Percentiles rank a stretch among this genome's conserved stretches.
Evolutionary conservation across 2,888 invertebrate genomes (phyloP).

Genomic region (Phrixothrix hirtus): DNA sequence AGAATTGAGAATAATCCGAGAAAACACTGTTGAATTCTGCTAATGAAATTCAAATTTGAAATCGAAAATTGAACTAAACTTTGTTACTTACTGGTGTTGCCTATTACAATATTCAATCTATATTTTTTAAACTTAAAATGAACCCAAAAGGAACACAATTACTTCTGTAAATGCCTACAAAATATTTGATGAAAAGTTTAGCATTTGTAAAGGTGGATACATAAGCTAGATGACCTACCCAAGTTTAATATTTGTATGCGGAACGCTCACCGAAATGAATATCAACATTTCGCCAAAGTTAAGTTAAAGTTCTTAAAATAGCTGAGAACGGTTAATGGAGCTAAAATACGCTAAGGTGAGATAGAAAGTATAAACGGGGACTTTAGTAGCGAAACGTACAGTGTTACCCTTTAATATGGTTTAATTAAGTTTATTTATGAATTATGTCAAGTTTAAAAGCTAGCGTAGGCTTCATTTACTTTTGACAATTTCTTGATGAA

Average conservation of each 20-base stretch:
- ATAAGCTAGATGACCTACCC: slow-evolving; percentile 28
- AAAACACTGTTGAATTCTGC: slow-evolving; percentile 9
- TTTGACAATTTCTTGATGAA: slow-evolving; percentile 23
- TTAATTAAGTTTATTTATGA: slow-evolving; percentile 30
- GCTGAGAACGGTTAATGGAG: slow-evolving; percentile 13
- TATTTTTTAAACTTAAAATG: not conserved
- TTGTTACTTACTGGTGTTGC: too few relatives aligned
- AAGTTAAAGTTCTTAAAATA: slow-evolving; percentile 21
- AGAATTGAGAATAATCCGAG: slow-evolving; percentile 3
- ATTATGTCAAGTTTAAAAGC: slow-evolving; percentile 26
- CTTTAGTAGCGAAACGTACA: slow-evolving; percentile 1
- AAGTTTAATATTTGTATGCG: slow-evolving; percentile 29
- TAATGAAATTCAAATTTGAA: slow-evolving; percentile 11
- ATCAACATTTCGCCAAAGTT: slow-evolving; percentile 24
- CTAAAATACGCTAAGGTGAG: slow-evolving; percentile 13
- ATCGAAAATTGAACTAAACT: not conserved
- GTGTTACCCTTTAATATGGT: slow-evolving; percentile 23
- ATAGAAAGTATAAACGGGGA: slow-evolving; percentile 13
- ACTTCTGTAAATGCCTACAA: slow-evolving; percentile 19
- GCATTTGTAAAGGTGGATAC: slow-evolving; percentile 25
- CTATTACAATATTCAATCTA: too few relatives aligned
- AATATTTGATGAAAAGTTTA: slow-evolving; percentile 31
- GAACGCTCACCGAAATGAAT: slow-evolving; percentile 26
- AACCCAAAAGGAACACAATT: not conserved
- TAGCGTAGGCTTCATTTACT: slow-evolving; percentile 15